Percentiles rank a stretch among this genome's conserved stretches.
Evolutionary conservation across 2,113 vertebrate species (phyloP).

Genomic region (Gymnocephalus cernua): DNA sequence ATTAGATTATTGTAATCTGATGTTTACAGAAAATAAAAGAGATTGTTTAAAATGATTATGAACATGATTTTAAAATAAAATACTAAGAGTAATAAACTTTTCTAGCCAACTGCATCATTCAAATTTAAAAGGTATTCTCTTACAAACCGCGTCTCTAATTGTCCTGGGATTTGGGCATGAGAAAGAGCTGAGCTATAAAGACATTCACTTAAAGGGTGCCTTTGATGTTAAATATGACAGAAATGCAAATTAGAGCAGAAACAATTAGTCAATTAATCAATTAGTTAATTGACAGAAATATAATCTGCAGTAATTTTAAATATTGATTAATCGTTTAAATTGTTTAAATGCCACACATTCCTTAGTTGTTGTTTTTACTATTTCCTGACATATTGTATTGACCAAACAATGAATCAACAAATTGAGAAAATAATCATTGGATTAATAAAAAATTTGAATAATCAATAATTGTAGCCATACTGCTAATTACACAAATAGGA

Average conservation of each 20-base stretch:
- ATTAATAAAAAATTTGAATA: not conserved
- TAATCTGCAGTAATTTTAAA: not conserved
- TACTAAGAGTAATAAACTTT: too few relatives aligned
- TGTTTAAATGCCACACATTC: not conserved
- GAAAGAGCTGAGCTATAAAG: not conserved
- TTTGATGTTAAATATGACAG: conserved; percentile 24
- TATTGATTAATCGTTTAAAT: too few relatives aligned
- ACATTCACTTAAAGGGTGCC: not conserved
- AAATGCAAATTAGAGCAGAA: conserved; percentile 6
- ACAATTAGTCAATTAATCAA: not conserved
- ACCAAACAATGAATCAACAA: not conserved
- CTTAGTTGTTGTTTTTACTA: not conserved
- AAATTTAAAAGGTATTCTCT: not conserved
- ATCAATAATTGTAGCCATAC: conserved; percentile 1
- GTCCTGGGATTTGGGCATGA: not conserved
- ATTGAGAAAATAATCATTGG: not conserved
- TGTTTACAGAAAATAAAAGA: not conserved
- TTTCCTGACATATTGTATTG: not conserved
- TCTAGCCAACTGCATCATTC: not conserved
- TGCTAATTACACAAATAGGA: not conserved
- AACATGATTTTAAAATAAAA: not conserved
- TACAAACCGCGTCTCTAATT: not conserved
- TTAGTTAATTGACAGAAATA: not conserved
- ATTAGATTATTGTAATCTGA: not conserved
- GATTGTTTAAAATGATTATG: not conserved